Conservation (phyloP, 1,140 invertebrate species). For the Heterodera carotae region DNA sequence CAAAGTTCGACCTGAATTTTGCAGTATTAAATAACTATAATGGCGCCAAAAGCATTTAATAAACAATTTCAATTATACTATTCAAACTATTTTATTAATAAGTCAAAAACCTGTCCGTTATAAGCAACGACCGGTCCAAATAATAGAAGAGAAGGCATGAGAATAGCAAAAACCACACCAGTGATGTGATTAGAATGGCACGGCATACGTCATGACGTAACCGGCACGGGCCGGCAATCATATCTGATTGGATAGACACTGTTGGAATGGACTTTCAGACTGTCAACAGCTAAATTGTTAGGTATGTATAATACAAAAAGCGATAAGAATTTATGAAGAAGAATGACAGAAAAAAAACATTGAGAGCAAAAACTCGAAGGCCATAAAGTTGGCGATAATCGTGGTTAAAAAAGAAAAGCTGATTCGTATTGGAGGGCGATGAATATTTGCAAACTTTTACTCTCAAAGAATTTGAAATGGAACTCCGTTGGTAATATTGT, state of each 20-base stretch:
- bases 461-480: neutral
- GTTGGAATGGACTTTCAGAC: neutral
- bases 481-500: too few relatives aligned
- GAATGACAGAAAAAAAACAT: too few relatives aligned
- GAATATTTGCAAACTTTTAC: neutral
- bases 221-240: neutral
- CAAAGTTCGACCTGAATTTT: conserved; percentile 17
- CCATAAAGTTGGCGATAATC: neutral
- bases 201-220: conserved; percentile 27
- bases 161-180: conserved; percentile 44
- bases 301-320: too few relatives aligned
- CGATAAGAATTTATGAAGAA: too few relatives aligned
- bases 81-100: conserved; percentile 18
- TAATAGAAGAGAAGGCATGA: conserved; percentile 44
- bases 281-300: too few relatives aligned
- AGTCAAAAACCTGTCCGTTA: conserved; percentile 31
- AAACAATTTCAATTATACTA: too few relatives aligned
- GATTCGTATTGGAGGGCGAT: neutral
- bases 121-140: conserved; percentile 31
- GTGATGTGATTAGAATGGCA: conserved; percentile 45
- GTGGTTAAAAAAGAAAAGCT: neutral
- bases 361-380: too few relatives aligned
- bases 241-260: neutral
- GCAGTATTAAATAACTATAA: too few relatives aligned
- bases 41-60: too few relatives aligned